Conservation (phyloP, 1,140 invertebrate species). For the Cydia strobilella region DNA sequence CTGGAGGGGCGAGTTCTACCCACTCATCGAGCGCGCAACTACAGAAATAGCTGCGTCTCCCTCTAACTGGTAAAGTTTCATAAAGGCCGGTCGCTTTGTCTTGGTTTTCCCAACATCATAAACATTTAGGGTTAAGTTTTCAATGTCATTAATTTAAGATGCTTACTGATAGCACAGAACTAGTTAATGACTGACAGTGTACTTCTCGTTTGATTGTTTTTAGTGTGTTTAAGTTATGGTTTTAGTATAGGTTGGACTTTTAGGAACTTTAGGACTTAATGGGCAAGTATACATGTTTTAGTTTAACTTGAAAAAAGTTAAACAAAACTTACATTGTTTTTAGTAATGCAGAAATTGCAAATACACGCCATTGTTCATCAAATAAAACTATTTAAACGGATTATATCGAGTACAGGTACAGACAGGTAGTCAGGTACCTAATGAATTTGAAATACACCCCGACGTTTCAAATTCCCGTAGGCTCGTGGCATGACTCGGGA, state of each 20-base stretch:
- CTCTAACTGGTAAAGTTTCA: constrained; percentile 41
- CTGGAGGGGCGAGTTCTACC: constrained; percentile 70
- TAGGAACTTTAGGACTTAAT: not conserved
- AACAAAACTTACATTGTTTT: no score
- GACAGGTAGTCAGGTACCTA: no score
- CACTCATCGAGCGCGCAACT: constrained; percentile 49
- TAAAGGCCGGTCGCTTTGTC: constrained; percentile 38
- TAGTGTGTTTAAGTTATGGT: not conserved
- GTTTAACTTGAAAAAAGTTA: no score
- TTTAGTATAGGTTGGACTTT: not conserved
- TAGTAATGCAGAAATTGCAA: no score
- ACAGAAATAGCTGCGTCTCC: constrained; percentile 63
- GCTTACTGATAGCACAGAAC: no score
- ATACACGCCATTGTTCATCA: no score
- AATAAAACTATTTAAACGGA: no score
- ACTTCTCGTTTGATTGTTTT: not conserved
- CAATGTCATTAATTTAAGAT: constrained; percentile 11
- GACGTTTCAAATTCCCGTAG: no score
- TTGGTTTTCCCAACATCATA: constrained; percentile 32
- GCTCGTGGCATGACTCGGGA: no score
- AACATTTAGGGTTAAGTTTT: constrained; percentile 26
- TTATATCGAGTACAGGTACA: no score
- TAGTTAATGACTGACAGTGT: constrained; percentile 5
- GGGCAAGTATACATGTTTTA: no score
- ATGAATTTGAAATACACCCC: no score